Evolutionary conservation across 92 coral and sea anemone genomes (phyloP).

Genomic region (Palythoa grandiflora): DNA sequence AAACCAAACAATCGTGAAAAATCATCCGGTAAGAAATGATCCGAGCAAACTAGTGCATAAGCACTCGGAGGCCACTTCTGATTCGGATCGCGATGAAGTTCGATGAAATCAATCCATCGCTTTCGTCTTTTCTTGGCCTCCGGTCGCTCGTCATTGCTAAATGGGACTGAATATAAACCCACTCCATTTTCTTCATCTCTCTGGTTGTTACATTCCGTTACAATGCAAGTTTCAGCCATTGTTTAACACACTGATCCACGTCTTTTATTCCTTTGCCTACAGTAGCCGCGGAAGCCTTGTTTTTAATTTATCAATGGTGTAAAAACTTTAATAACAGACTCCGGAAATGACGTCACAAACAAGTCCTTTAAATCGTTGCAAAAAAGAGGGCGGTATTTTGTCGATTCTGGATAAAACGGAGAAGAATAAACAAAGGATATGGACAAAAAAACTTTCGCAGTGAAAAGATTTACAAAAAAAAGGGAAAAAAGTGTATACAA

Average conservation of each 20-base stretch:
- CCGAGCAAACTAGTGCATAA: background rate
- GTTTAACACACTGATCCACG: background rate
- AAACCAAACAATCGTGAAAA: background rate
- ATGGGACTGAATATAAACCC: background rate
- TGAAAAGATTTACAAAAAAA: too few relatives aligned
- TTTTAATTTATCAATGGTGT: background rate
- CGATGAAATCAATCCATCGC: conserved; percentile 11
- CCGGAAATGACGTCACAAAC: background rate
- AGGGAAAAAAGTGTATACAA: too few relatives aligned
- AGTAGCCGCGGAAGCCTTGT: background rate
- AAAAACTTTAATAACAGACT: background rate
- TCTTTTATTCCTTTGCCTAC: background rate
- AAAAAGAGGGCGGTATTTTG: background rate
- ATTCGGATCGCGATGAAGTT: conserved; percentile 2
- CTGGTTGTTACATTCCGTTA: background rate
- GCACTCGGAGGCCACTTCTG: background rate
- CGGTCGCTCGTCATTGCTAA: background rate
- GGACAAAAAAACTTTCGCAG: too few relatives aligned
- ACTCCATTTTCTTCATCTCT: background rate
- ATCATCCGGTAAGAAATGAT: conserved; percentile 3
- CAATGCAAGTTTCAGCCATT: conserved; percentile 11
- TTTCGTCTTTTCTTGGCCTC: conserved; percentile 9
- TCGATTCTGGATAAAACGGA: too few relatives aligned
- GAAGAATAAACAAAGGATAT: too few relatives aligned
- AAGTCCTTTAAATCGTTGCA: background rate